Conservation (phyloP, 2,888 invertebrate species). For the Ceramica pisi region DNA sequence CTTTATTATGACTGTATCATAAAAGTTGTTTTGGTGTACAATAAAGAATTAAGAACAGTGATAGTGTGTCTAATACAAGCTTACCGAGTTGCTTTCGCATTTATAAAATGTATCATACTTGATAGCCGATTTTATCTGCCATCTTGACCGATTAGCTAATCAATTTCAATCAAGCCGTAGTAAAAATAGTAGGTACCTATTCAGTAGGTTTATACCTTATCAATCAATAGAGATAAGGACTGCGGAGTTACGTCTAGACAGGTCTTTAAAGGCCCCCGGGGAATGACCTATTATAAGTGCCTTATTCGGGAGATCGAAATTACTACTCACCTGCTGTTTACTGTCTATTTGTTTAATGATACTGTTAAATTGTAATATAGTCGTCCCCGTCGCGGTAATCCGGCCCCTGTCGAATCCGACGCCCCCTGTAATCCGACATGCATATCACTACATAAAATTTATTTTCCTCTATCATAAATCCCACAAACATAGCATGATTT, state of each 20-base stretch:
- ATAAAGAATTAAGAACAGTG: too few species aligned
- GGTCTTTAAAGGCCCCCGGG: not conserved
- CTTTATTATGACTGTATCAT: too few species aligned
- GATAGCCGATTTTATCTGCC: not conserved
- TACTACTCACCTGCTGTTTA: not conserved
- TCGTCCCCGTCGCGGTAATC: too few species aligned
- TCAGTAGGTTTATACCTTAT: constrained; percentile 5
- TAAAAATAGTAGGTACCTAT: not conserved
- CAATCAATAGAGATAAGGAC: constrained; percentile 12
- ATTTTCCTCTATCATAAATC: too few species aligned
- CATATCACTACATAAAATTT: too few species aligned
- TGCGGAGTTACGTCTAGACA: constrained; percentile 17
- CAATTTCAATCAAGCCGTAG: not conserved
- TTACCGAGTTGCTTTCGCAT: not conserved
- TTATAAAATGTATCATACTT: not conserved
- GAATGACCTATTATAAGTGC: constrained; percentile 6
- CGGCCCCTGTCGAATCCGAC: too few species aligned
- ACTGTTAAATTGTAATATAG: not conserved
- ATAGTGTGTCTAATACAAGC: too few species aligned
- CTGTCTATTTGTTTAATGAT: not conserved
- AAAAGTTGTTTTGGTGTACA: too few species aligned
- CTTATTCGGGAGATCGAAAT: not conserved
- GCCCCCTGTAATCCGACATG: too few species aligned
- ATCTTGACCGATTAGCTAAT: not conserved
- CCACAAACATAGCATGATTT: too few species aligned